A percentile compares a stretch with the other conserved stretches of the same genome.
Evolutionary conservation across 2,888 invertebrate species (phyloP).

Genomic region (Dugesia japonica): DNA sequence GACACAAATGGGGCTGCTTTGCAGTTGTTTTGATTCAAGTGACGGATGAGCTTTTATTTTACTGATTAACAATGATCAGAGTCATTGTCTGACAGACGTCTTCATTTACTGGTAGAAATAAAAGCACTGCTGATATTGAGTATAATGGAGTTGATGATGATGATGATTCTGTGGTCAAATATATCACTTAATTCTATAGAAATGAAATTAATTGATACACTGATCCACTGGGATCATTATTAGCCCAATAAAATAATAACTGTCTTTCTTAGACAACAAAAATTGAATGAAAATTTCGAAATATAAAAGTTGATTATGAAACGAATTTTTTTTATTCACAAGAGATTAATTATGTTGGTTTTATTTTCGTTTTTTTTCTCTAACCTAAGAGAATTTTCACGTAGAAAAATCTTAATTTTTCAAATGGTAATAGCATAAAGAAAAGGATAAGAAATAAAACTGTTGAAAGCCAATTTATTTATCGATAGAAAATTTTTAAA

Average conservation of each 20-base stretch:
- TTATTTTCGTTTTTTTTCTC: too few relatives aligned
- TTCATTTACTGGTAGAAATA: background rate
- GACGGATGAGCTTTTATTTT: background rate
- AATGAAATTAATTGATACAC: background rate
- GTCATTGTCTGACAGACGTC: background rate
- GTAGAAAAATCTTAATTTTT: too few relatives aligned
- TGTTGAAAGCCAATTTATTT: background rate
- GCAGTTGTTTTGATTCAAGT: background rate
- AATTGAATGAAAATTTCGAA: background rate
- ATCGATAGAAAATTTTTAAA: background rate
- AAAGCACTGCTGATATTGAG: background rate
- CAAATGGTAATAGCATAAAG: too few relatives aligned
- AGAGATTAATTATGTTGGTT: background rate
- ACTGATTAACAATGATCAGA: background rate
- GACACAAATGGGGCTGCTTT: background rate
- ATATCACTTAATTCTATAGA: background rate
- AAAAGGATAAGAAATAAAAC: background rate
- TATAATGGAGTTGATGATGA: background rate
- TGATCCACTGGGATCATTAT: background rate
- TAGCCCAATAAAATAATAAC: background rate
- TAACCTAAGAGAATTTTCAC: too few relatives aligned
- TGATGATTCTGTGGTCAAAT: background rate
- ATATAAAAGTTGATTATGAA: background rate
- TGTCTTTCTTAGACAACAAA: background rate
- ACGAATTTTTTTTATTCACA: background rate